A percentile compares a stretch with the other conserved stretches of the same genome.
These are phyloP conservation scores for Scaptomyza cyrtandrae DNA, from an alignment of 2,888 invertebrate genomes.

Conservation along the genomic window DNA sequence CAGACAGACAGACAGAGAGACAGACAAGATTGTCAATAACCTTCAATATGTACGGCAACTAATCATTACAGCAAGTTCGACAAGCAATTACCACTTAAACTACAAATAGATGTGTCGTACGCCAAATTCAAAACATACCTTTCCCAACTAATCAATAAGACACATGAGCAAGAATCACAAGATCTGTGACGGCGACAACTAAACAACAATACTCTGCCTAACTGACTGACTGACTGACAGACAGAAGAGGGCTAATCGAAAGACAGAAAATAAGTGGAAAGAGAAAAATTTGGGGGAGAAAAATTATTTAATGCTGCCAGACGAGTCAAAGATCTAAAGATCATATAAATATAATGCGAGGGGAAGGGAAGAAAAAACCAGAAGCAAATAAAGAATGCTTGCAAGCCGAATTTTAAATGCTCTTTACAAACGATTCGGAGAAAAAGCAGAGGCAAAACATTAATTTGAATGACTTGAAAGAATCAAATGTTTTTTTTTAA, in stretches of 20 bases:
- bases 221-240: slow-evolving; percentile 6
- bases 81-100: slow-evolving; percentile 3
- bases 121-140: slow-evolving; percentile 23
- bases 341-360: slow-evolving; percentile 17
- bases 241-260: not conserved
- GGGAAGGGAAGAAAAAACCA: too few relatives aligned
- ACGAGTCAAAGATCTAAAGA: slow-evolving; percentile 24
- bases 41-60: not conserved
- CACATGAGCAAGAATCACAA: slow-evolving; percentile 63
- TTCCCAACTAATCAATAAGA: slow-evolving; percentile 69
- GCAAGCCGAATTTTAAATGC: slow-evolving; percentile 1
- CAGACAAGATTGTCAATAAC: too few relatives aligned
- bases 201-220: not conserved
- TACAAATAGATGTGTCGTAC: slow-evolving; percentile 29
- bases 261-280: slow-evolving; percentile 15
- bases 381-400: not conserved
- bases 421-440: too few relatives aligned
- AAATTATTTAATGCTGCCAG: slow-evolving; percentile 60
- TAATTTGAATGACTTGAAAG: too few relatives aligned
- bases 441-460: too few relatives aligned
- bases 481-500: too few relatives aligned
- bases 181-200: slow-evolving; percentile 40
- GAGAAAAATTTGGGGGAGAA: slow-evolving; percentile 17
- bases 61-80: slow-evolving; percentile 34
- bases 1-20: too few relatives aligned